Evolutionary conservation across 1,140 invertebrate species (phyloP), one percentile per base, ranked within the genome.

Genomic region (Drosophila albomicans): DNA sequence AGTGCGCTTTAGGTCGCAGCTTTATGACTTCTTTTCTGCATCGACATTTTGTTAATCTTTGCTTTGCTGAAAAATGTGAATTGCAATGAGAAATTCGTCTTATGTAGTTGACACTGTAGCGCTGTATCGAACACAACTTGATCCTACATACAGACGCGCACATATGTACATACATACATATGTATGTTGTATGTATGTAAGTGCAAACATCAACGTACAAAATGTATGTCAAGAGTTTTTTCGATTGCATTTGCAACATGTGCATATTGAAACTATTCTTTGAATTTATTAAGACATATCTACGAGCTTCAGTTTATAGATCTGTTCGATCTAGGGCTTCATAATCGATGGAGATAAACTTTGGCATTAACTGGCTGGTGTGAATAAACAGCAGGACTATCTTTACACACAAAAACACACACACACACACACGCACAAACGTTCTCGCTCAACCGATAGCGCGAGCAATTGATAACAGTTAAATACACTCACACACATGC

Each of bases 351-450:
- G 28, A 30, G 63, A 62, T 74, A 45, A 68, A 67, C 56, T 68
- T 74, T 38, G 65, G 41, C 38, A 28, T 46, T 43, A 8, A 35
- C 1, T 2, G 0, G 15, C 3, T 3, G 0, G 25, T 16, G 66
- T 13, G 13, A 62, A 43, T 38, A n/a, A 62, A 62, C 61, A 71
- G 68, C 68, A 64, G 66, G 32, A 20, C 5, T 38, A 43, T 68
- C 28, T 32, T 38, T 11, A 38, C 10, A 25, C 20, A 25, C 20
- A 25, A 25, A 25, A 3, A 20, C 20, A 20, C 20, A 25, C 20
- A 25, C 20, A 20, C 20, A 20, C 20, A 20, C 20, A 20, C 20
- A 25, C 20, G 3, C 20, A 25, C 20, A 25, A 25, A 43, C 32
- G 61, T 32, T 51, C 11, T 43, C 30, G 15, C 25, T 57, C 45